These are phyloP conservation scores for Enteromius mattozi DNA, from an alignment of 2,797 vertebrate genomes.

Conservation along the genomic window DNA sequence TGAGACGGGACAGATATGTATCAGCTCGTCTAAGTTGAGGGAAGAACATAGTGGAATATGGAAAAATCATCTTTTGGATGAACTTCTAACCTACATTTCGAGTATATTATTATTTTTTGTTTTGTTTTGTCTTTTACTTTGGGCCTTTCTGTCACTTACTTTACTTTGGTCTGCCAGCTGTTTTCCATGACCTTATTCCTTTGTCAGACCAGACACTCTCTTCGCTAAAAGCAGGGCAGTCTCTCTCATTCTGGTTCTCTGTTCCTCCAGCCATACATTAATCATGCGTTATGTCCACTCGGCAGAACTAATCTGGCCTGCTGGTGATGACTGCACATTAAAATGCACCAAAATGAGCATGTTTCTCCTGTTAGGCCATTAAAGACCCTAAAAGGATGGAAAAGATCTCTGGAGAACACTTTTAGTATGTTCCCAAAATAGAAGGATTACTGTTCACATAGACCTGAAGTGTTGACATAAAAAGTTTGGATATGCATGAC, in stretches of 20 bases:
- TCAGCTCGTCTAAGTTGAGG: neutral
- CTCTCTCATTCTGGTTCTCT: conserved; percentile 20
- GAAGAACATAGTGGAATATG: too few relatives aligned
- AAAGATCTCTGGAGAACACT: conserved; percentile 8
- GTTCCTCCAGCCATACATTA: conserved; percentile 22
- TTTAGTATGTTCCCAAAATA: conserved; percentile 9
- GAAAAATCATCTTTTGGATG: neutral
- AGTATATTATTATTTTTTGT: neutral
- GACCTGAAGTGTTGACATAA: conserved; percentile 10
- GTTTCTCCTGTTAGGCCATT: conserved; percentile 18
- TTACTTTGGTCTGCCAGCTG: neutral
- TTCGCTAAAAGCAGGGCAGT: neutral
- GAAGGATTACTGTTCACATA: neutral
- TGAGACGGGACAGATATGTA: neutral
- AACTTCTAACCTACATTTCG: conserved; percentile 19
- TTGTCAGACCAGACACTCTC: neutral
- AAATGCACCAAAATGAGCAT: conserved; percentile 26
- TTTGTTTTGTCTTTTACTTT: neutral
- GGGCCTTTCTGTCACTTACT: conserved; percentile 9
- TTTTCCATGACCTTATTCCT: conserved; percentile 37
- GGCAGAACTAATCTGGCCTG: conserved; percentile 32
- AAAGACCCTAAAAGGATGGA: conserved; percentile 16
- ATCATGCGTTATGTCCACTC: conserved; percentile 36
- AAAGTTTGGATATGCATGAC: neutral
- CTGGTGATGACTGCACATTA: conserved; percentile 16